These are phyloP conservation scores for Wasmannia auropunctata DNA, from an alignment of 1,140 invertebrate genomes.

Conservation along the genomic window DNA sequence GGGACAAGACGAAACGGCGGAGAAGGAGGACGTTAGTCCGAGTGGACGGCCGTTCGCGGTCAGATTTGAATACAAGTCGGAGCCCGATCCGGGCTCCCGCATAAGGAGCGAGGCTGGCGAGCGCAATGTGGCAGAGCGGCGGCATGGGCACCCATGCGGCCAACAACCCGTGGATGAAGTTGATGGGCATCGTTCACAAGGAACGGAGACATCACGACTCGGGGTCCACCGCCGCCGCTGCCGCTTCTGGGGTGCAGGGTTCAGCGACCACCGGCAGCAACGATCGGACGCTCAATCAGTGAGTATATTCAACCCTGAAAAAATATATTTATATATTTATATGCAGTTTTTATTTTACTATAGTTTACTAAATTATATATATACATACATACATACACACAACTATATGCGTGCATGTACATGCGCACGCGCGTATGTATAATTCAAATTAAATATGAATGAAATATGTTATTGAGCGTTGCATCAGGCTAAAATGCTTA, in stretches of 20 bases:
- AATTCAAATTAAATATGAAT: background rate
- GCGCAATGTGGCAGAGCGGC: conserved; percentile 91
- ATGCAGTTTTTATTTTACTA: background rate
- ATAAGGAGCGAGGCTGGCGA: conserved; percentile 81
- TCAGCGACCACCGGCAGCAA: conserved; percentile 85
- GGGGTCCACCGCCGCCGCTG: conserved; percentile 85
- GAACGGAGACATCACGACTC: conserved; percentile 88
- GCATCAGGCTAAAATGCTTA: background rate
- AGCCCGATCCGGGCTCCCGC: conserved; percentile 78
- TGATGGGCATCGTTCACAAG: conserved; percentile 93
- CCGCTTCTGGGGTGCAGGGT: conserved; percentile 84
- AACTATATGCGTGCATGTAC: background rate
- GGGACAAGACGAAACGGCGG: background rate
- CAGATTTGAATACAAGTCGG: conserved; percentile 59
- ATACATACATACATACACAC: background rate
- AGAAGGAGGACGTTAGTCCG: conserved; percentile 45
- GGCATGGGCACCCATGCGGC: conserved; percentile 90
- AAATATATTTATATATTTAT: background rate
- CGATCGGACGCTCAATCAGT: conserved; percentile 89
- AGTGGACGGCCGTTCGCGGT: conserved; percentile 30
- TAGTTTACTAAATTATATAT: background rate
- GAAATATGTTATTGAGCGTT: background rate
- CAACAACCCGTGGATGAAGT: conserved; percentile 93
- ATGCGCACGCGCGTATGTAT: background rate
- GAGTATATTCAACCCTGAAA: conserved; percentile 78